Percentiles rank a stretch among this genome's conserved stretches.
Evolutionary conservation across 2,113 vertebrate species (phyloP).

Genomic region (Rhodinocichla rosea): DNA sequence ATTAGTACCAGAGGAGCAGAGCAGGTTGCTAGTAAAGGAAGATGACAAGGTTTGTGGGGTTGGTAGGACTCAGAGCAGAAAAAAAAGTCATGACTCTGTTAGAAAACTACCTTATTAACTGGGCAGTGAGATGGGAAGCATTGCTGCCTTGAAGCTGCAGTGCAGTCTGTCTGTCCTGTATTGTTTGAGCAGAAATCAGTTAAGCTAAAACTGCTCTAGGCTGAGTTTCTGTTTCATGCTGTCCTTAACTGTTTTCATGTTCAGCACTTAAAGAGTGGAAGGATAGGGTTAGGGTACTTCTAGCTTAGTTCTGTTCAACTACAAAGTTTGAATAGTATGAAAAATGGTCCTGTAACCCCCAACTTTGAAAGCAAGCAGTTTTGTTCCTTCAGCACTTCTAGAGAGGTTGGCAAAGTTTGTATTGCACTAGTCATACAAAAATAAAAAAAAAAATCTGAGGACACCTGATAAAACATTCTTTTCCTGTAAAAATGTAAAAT

Average conservation of each 20-base stretch:
- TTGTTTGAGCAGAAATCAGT: not conserved
- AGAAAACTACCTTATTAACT: not conserved
- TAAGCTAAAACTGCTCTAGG: not conserved
- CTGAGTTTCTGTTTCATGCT: not conserved
- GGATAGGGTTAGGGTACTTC: not conserved
- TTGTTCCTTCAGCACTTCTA: not conserved
- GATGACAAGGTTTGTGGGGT: not conserved
- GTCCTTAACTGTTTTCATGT: not conserved
- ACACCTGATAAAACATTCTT: constrained; percentile 40
- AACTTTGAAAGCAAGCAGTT: not conserved
- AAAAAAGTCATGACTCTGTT: not conserved
- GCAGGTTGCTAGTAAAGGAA: not conserved
- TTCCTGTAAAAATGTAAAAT: constrained; percentile 8
- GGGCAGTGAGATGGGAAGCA: not conserved
- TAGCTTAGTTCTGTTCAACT: not conserved
- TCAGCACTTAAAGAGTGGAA: not conserved
- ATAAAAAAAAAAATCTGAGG: not conserved
- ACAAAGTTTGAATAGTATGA: not conserved
- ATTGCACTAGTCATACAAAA: not conserved
- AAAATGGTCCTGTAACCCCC: not conserved
- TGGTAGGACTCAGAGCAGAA: not conserved
- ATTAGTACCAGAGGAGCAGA: not conserved
- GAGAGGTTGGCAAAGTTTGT: not conserved
- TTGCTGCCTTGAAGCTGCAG: not conserved
- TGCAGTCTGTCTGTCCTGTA: not conserved